Percentiles rank a stretch among this genome's conserved stretches.
Conservation (phyloP, 2,888 invertebrate species). For the Barypeithes pellucidus region DNA sequence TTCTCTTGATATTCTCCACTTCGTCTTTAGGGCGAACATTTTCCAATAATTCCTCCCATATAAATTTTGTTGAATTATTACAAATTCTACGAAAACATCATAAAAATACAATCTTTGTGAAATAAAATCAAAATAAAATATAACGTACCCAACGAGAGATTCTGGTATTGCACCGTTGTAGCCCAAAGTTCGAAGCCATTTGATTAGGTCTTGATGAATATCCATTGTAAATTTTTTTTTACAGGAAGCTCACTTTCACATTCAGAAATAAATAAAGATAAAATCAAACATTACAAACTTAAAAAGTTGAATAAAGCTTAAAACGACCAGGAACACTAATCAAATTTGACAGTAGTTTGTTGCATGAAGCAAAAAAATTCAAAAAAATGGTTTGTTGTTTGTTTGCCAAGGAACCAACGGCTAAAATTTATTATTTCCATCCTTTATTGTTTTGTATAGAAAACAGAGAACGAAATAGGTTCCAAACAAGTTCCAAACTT, state of each 20-base stretch:
- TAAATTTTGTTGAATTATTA: constrained; percentile 57
- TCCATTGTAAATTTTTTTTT: constrained; percentile 53
- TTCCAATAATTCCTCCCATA: constrained; percentile 59
- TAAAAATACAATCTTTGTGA: neutral
- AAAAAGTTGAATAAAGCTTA: too few species aligned
- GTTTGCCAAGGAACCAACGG: too few species aligned
- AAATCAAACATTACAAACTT: too few species aligned
- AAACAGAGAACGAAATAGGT: too few species aligned
- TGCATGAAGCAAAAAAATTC: too few species aligned
- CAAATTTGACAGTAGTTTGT: constrained; percentile 8
- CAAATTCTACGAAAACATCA: constrained; percentile 53
- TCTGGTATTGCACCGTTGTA: constrained; percentile 58
- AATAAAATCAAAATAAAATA: constrained; percentile 20
- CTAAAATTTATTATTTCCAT: neutral
- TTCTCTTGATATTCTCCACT: constrained; percentile 54
- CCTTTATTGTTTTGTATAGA: neutral
- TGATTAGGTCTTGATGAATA: constrained; percentile 47
- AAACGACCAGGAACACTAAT: too few species aligned
- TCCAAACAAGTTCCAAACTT: too few species aligned
- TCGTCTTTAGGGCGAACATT: constrained; percentile 56
- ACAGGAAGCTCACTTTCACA: too few species aligned
- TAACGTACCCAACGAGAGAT: constrained; percentile 54
- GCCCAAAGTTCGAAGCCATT: constrained; percentile 58
- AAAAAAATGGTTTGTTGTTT: too few species aligned
- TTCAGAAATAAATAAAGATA: neutral